Conservation (phyloP, 2,113 vertebrate species). For the Sinocyclocheilus maitianheensis region DNA sequence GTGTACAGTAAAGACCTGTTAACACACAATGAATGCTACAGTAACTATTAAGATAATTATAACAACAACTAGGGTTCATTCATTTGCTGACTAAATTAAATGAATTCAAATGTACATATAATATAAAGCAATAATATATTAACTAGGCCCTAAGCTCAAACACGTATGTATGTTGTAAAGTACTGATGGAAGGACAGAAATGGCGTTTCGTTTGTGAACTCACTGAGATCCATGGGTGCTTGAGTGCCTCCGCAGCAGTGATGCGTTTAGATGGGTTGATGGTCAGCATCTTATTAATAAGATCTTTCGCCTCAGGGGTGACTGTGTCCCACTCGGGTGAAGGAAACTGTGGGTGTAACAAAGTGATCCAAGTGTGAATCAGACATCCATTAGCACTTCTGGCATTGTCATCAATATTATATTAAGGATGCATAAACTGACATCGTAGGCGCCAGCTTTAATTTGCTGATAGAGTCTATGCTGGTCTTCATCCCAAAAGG, state of each 20-base stretch:
- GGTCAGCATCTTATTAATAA: conserved; percentile 57
- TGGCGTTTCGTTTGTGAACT: neutral
- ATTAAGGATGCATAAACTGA: conserved; percentile 57
- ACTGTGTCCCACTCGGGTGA: conserved; percentile 59
- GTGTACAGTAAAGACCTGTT: too few relatives aligned
- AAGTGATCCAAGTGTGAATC: neutral
- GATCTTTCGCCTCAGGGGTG: conserved; percentile 56
- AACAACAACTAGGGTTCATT: neutral
- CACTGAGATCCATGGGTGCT: conserved; percentile 53
- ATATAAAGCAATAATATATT: neutral
- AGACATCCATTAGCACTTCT: neutral
- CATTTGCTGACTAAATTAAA: neutral
- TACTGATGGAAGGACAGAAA: neutral
- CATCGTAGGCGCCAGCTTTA: conserved; percentile 77
- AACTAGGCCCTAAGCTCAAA: neutral
- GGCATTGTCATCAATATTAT: neutral
- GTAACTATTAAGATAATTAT: too few relatives aligned
- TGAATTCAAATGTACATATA: neutral
- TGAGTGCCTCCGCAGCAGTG: conserved; percentile 50
- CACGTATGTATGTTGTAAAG: neutral
- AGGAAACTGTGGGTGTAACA: conserved; percentile 48
- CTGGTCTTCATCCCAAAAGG: conserved; percentile 79
- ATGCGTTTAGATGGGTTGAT: conserved; percentile 56
- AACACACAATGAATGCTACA: too few relatives aligned
- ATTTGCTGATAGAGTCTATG: conserved; percentile 79